A percentile compares a stretch with the other conserved stretches of the same genome.
Conservation (phyloP, 1,140 invertebrate genomes). For the Patella vulgata region DNA sequence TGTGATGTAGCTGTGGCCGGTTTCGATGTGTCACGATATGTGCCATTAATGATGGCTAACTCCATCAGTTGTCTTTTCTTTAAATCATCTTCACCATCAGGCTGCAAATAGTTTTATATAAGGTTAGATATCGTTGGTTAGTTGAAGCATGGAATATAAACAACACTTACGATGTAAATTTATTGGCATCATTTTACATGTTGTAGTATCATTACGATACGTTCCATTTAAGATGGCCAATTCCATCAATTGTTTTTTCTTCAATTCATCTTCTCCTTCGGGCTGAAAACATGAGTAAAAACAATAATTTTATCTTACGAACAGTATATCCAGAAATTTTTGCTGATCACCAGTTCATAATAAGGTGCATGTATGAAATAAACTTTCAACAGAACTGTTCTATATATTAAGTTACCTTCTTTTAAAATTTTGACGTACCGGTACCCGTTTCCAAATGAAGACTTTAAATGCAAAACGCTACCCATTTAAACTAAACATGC, state of each 20-base stretch:
- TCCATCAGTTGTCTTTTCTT: constrained; percentile 99
- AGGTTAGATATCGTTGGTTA: constrained; percentile 8
- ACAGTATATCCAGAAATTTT: too few species aligned
- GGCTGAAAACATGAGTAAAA: constrained; percentile 76
- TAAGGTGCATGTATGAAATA: too few species aligned
- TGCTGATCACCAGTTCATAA: too few species aligned
- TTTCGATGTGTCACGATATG: constrained; percentile 81
- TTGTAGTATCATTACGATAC: constrained; percentile 80
- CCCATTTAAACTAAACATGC: too few species aligned
- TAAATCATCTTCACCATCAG: constrained; percentile 98
- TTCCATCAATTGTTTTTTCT: constrained; percentile 99
- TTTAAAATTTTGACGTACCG: too few species aligned
- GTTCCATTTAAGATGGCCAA: constrained; percentile 99
- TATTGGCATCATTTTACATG: neutral
- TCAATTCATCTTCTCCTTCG: constrained; percentile 99
- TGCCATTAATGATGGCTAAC: constrained; percentile 99
- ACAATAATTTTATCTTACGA: too few species aligned
- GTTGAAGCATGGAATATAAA: constrained; percentile 2
- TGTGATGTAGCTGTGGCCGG: constrained; percentile 44
- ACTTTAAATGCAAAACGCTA: too few species aligned
- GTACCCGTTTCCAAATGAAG: too few species aligned
- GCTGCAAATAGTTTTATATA: constrained; percentile 72
- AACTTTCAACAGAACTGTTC: too few species aligned
- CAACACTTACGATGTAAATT: constrained; percentile 12
- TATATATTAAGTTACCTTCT: too few species aligned